phyloP scores from a whole-genome alignment of 2,797 vertebrate genomes.

The Galago senegalensis region DNA sequence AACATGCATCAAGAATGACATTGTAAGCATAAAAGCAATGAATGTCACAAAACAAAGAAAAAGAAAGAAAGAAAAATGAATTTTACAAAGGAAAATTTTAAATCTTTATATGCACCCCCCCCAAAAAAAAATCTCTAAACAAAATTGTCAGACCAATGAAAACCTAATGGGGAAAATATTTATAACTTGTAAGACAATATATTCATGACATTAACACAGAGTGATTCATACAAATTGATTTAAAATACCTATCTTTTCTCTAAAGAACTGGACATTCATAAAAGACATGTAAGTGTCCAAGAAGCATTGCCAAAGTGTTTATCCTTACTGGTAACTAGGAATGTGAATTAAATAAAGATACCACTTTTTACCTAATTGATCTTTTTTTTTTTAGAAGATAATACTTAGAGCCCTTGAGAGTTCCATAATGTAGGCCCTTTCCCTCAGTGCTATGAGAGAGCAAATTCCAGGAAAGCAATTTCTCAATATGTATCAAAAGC shows the following conservation, averaged over 20 bases:
- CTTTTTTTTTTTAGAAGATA: background rate
- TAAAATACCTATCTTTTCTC: background rate
- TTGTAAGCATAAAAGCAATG: background rate
- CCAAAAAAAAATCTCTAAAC: background rate
- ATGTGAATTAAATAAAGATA: constrained; percentile 12
- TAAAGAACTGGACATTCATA: background rate
- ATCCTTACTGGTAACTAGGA: background rate
- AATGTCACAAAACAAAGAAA: background rate
- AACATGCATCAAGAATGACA: background rate
- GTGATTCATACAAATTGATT: background rate
- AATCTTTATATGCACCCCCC: background rate
- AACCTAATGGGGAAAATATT: background rate
- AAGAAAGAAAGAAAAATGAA: background rate
- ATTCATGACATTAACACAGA: background rate
- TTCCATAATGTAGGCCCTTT: background rate
- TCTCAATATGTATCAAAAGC: background rate
- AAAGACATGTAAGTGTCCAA: background rate
- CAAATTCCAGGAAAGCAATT: constrained; percentile 51
- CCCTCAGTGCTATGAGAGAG: background rate
- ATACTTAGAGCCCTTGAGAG: background rate
- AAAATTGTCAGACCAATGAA: constrained; percentile 36
- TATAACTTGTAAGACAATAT: background rate
- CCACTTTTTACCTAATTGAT: background rate
- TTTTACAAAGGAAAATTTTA: background rate
- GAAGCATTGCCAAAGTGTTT: background rate